Evolutionary conservation across 2,797 vertebrate genomes (phyloP).

Genomic region (Smutsia gigantea): DNA sequence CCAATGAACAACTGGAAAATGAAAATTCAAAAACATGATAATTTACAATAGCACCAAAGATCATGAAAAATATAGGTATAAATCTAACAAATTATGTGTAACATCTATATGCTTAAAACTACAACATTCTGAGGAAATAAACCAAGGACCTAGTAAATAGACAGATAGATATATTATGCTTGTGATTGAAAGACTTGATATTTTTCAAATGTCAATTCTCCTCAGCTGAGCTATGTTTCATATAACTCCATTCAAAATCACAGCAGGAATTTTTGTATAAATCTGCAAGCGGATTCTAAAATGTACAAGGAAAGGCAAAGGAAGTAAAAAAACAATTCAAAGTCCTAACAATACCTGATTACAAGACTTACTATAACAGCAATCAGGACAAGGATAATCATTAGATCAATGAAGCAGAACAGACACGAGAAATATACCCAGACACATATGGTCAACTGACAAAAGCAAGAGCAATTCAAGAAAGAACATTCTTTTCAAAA

Average conservation of each 20-base stretch:
- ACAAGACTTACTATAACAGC: neutral
- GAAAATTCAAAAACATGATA: neutral
- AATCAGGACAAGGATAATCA: neutral
- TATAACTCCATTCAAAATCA: neutral
- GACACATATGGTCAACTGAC: too few species aligned
- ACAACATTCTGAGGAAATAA: neutral
- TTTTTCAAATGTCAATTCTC: neutral
- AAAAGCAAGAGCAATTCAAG: neutral
- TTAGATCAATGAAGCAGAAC: neutral
- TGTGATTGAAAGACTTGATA: neutral
- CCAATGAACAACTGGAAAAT: neutral
- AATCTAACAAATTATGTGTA: neutral
- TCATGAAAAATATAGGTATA: neutral
- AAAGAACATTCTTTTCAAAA: neutral
- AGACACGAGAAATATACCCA: neutral
- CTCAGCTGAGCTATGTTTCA: neutral
- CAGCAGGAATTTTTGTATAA: neutral
- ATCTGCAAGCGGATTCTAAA: slow-evolving; percentile 15
- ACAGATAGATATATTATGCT: neutral
- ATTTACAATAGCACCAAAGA: neutral
- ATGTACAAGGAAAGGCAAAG: neutral
- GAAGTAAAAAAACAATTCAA: neutral
- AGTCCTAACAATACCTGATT: neutral
- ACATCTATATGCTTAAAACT: neutral
- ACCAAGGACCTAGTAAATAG: neutral